Percentiles rank a stretch among this genome's conserved stretches.
Evolutionary conservation across 2,113 vertebrate genomes (phyloP).

Genomic region (Rutilus rutilus): DNA sequence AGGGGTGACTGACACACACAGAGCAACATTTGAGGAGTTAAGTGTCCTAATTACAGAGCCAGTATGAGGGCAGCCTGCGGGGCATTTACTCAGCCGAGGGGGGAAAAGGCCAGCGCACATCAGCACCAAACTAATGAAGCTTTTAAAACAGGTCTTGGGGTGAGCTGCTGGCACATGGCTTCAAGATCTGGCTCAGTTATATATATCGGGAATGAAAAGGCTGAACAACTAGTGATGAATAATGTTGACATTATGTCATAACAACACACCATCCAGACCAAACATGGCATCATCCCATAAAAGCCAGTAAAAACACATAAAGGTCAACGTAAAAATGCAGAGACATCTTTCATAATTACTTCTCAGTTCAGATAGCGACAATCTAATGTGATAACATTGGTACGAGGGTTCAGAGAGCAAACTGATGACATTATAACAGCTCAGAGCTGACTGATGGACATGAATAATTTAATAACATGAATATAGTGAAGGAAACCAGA

Average conservation of each 20-base stretch:
- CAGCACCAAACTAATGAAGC: slow-evolving; percentile 12
- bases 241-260: slow-evolving; percentile 5
- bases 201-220: neutral
- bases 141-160: slow-evolving; percentile 13
- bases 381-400: slow-evolving; percentile 24
- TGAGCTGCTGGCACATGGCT: neutral
- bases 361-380: neutral
- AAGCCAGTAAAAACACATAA: slow-evolving; percentile 69
- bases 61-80: slow-evolving; percentile 10
- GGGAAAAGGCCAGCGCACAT: slow-evolving; percentile 9
- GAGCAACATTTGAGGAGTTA: slow-evolving; percentile 20
- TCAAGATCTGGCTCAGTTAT: neutral
- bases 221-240: neutral
- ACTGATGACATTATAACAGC: slow-evolving; percentile 25
- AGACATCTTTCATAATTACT: slow-evolving; percentile 28
- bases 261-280: neutral
- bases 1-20: neutral
- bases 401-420: slow-evolving; percentile 7
- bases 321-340: slow-evolving; percentile 10
- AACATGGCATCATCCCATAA: slow-evolving; percentile 44
- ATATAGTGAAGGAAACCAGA: slow-evolving; percentile 13
- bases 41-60: slow-evolving; percentile 16
- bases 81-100: neutral
- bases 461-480: slow-evolving; percentile 37
- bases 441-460: slow-evolving; percentile 17